Base-by-base conservation (phyloP, 2,888 invertebrate species). In the Rotaria sp. region DNA sequence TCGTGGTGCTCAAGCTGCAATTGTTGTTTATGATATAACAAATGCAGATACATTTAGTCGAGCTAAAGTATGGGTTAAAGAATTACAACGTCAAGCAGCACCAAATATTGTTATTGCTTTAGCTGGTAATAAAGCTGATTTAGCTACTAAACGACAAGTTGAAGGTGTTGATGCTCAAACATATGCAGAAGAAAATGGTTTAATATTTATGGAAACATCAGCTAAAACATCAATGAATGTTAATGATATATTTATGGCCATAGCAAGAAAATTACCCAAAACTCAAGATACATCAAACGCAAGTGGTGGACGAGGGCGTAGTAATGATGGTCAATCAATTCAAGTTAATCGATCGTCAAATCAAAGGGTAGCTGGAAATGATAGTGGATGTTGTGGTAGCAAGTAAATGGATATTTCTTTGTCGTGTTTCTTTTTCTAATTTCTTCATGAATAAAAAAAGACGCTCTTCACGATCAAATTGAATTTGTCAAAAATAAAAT, bases 171-270 rank as follows among this genome's bases (percentile, higher is more conserved):
- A 92, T 87, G 98, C 98, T 90, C 96, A 97, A 93, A 94, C 95
- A 88, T 99, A 99, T 93, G 98, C 99, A 87, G 97, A 99, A 92
- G 98, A 99, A 93, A 97, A 99, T 93, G 96, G 96, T 88, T 94
- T 99, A 89, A 94, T 99, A 88, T 99, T 99, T 93, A 97, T 99
- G 97, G 99, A 99, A 93, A 99, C 99, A 89, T 98, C 98, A 89
- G 99, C 99, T 89, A 99, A 99, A 93, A 99, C 99, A 89, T 97
- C 98, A 90, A 96, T 97, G 95, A 99, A 99, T 92, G 99, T 99
- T 89, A 99, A 97, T 92, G 99, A 99, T 92, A 97, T 99, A 92
- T 99, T 99, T 93, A 94, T 98, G 93, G 98, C 97, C 92, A 99
- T 99, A 41, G 87, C 87, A 41, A 86, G 50, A 85, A 86, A 86